These are phyloP conservation scores for Cardiocondyla obscurior DNA, from an alignment of 1,140 invertebrate species.

Conservation along the genomic window DNA sequence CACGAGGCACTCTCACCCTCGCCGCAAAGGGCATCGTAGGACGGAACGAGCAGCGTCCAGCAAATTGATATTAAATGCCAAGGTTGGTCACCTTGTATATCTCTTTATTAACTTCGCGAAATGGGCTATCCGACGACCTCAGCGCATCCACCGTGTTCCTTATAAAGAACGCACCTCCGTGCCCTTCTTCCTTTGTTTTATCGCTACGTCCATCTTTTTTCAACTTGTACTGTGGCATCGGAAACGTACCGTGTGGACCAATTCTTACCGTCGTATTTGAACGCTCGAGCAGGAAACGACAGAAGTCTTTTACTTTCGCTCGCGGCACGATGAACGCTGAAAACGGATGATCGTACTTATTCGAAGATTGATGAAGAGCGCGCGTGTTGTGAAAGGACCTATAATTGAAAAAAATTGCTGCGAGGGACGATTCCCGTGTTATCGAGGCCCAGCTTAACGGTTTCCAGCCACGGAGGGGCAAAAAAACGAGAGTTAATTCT, in stretches of 20 bases:
- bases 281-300: not conserved
- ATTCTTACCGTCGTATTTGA: constrained; percentile 22
- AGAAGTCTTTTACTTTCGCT: constrained; percentile 12
- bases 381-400: constrained; percentile 39
- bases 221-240: not conserved
- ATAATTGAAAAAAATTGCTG: constrained; percentile 64
- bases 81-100: constrained; percentile 80
- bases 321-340: not conserved
- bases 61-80: constrained; percentile 83
- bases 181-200: constrained; percentile 14
- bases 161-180: constrained; percentile 21
- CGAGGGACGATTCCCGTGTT: constrained; percentile 43
- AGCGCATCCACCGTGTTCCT: constrained; percentile 40
- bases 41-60: constrained; percentile 68
- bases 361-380: constrained; percentile 60
- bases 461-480: constrained; percentile 24
- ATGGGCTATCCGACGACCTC: constrained; percentile 59
- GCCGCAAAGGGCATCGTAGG: constrained; percentile 61
- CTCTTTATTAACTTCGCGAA: constrained; percentile 79
- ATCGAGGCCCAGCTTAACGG: constrained; percentile 31
- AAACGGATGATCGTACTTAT: constrained; percentile 44
- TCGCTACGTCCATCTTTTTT: not conserved
- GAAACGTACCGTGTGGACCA: constrained; percentile 1
- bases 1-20: constrained; percentile 44
- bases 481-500: constrained; percentile 55